Percentiles rank a stretch among this genome's conserved stretches.
These are phyloP conservation scores for Pantherophis alleghaniensis DNA, from an alignment of 2,797 vertebrate species.

Conservation along the genomic window DNA sequence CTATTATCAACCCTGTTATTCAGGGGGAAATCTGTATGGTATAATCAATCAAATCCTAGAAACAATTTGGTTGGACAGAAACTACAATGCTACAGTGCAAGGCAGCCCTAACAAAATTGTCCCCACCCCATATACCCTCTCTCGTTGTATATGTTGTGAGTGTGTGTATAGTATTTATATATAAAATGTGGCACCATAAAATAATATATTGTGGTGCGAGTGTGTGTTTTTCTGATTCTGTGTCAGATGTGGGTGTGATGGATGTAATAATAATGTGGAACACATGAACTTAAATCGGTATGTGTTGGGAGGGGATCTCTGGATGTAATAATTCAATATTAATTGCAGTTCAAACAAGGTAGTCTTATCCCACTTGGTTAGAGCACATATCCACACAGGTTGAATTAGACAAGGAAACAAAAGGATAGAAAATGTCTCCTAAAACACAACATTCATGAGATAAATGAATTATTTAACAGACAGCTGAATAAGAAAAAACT, in stretches of 20 bases:
- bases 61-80: background rate
- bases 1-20: too few relatives aligned
- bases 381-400: background rate
- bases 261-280: background rate
- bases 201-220: background rate
- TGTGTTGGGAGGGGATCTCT: background rate
- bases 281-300: background rate
- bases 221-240: background rate
- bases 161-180: background rate
- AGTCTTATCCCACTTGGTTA: background rate
- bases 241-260: background rate
- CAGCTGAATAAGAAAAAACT: slow-evolving; percentile 66
- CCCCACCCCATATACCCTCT: too few relatives aligned
- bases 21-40: background rate
- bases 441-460: slow-evolving; percentile 63
- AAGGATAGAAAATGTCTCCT: slow-evolving; percentile 38
- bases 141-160: background rate
- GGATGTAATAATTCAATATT: background rate
- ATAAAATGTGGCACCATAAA: background rate
- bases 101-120: too few relatives aligned
- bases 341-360: background rate
- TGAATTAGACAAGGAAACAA: slow-evolving; percentile 35
- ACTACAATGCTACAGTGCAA: background rate
- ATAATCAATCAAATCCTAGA: background rate
- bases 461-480: slow-evolving; percentile 71